These are phyloP conservation scores for Drosophila repleta DNA, from an alignment of 1,140 invertebrate genomes.

Conservation along the genomic window DNA sequence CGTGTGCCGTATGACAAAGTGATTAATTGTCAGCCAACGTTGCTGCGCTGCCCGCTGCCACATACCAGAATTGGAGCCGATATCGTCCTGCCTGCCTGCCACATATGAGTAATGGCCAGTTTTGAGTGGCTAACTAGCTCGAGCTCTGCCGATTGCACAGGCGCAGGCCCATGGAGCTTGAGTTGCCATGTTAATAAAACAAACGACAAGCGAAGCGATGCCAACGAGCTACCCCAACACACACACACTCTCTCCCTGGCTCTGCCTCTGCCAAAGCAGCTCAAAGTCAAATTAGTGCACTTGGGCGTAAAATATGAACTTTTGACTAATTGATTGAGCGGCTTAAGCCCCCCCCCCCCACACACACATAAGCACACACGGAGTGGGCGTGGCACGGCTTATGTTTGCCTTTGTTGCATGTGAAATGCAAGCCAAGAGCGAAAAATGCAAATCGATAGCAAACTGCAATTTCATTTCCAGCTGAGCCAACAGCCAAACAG, in stretches of 20 bases:
- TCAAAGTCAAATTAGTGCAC: conserved; percentile 56
- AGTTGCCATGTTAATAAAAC: conserved; percentile 33
- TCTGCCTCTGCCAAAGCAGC: conserved; percentile 11
- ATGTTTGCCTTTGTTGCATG: conserved; percentile 26
- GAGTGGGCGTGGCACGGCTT: conserved; percentile 5
- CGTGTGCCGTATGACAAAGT: conserved; percentile 59
- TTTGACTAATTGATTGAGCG: conserved; percentile 64
- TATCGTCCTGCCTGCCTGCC: conserved; percentile 16
- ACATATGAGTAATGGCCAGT: conserved; percentile 42
- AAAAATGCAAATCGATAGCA: conserved; percentile 27
- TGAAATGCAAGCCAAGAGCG: conserved; percentile 20
- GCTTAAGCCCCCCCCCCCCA: conserved; percentile 11
- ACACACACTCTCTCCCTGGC: background rate
- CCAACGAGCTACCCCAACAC: conserved; percentile 8
- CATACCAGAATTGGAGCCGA: conserved; percentile 37
- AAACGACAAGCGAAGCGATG: conserved; percentile 30
- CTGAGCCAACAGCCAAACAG: conserved; percentile 9
- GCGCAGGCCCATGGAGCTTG: conserved; percentile 6
- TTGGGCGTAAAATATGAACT: conserved; percentile 44
- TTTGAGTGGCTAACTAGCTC: conserved; percentile 43
- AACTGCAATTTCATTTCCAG: conserved; percentile 14
- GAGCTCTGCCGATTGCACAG: background rate
- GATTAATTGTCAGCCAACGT: conserved; percentile 63
- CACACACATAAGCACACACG: background rate
- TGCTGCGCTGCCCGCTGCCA: background rate